phyloP scores from a whole-genome alignment of 2,113 vertebrate genomes.

The Leuciscus idus region DNA sequence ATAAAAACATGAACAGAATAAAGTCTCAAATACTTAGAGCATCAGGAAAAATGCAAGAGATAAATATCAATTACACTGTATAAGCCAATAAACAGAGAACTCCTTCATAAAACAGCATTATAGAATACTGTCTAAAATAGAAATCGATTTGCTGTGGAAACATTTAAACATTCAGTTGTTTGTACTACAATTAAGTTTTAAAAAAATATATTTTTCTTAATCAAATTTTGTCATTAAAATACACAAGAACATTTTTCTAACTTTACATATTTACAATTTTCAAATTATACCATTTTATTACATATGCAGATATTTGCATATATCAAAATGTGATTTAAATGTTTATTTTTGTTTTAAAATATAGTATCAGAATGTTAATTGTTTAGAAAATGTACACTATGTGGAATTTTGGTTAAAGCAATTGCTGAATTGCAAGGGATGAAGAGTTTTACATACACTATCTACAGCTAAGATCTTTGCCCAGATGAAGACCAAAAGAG shows the following conservation, averaged over 20 bases:
- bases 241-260: neutral
- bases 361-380: neutral
- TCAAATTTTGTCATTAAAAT: neutral
- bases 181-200: neutral
- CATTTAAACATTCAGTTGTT: neutral
- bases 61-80: too few relatives aligned
- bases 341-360: neutral
- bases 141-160: neutral
- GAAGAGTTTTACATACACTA: slow-evolving; percentile 83
- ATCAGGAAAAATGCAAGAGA: too few relatives aligned
- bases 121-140: neutral
- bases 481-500: slow-evolving; percentile 98
- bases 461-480: slow-evolving; percentile 98
- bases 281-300: too few relatives aligned
- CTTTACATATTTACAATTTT: too few relatives aligned
- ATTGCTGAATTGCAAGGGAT: neutral
- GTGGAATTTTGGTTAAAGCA: neutral
- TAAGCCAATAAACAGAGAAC: neutral
- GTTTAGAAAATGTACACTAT: neutral
- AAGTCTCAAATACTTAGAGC: too few relatives aligned
- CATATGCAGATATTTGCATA: too few relatives aligned
- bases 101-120: neutral
- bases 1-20: too few relatives aligned
- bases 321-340: too few relatives aligned
- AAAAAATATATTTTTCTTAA: too few relatives aligned